A percentile compares a stretch with the other conserved stretches of the same genome.
phyloP scores from a whole-genome alignment of 2,113 vertebrate species.

The human (Homo sapiens) region DNA sequence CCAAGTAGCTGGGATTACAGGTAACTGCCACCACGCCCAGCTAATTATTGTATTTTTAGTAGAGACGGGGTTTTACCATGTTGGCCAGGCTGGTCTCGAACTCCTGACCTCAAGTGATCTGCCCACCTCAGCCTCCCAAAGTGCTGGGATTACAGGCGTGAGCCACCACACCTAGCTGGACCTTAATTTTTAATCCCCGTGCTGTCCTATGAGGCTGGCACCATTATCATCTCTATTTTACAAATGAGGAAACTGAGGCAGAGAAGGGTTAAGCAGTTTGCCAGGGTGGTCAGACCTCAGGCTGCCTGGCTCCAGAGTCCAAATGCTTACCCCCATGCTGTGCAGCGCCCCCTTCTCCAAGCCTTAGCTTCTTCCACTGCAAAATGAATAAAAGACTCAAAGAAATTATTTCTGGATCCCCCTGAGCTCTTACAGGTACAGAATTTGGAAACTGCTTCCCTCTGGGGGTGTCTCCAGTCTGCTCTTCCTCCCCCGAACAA shows the following conservation, averaged over 20 bases:
- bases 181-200: background rate
- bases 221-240: background rate
- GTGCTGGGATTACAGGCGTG: too few relatives aligned
- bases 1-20: too few relatives aligned
- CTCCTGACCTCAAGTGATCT: too few relatives aligned
- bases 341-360: background rate
- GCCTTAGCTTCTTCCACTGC: background rate
- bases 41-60: too few relatives aligned
- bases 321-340: background rate
- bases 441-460: background rate
- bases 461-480: background rate
- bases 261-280: background rate
- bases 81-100: too few relatives aligned
- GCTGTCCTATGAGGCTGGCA: background rate
- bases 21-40: too few relatives aligned
- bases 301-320: background rate
- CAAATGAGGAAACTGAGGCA: background rate
- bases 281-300: background rate
- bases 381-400: background rate
- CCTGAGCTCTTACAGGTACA: background rate
- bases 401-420: background rate
- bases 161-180: too few relatives aligned
- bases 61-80: too few relatives aligned
- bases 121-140: too few relatives aligned
- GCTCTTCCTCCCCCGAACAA: background rate